phyloP scores from a whole-genome alignment of 1,140 invertebrate genomes.

The Drosophila murphyi region DNA sequence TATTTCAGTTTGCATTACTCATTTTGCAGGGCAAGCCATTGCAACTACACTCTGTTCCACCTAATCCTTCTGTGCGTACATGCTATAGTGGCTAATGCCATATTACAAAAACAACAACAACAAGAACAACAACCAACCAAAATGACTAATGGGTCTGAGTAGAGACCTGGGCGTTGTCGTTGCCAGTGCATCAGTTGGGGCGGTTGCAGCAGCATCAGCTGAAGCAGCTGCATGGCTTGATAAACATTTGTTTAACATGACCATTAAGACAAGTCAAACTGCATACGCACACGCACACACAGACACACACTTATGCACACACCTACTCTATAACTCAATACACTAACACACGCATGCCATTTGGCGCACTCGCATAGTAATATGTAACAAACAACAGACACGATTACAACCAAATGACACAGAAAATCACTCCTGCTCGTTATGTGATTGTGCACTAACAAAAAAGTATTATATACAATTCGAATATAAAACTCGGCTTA shows the following conservation, averaged over 20 bases:
- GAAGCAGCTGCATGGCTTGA: conserved; percentile 79
- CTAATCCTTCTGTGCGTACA: not conserved
- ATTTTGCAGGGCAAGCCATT: conserved; percentile 20
- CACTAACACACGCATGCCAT: conserved; percentile 30
- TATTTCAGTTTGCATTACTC: conserved; percentile 59
- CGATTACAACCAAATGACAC: conserved; percentile 82
- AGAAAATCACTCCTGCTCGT: conserved; percentile 79
- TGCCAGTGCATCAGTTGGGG: conserved; percentile 3
- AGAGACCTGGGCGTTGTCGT: conserved; percentile 34
- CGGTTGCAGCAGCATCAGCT: conserved; percentile 14
- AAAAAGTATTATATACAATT: not conserved
- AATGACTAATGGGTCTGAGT: conserved; percentile 72
- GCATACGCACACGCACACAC: conserved; percentile 56
- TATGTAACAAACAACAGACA: conserved; percentile 82
- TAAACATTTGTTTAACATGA: conserved; percentile 83
- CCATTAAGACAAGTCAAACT: conserved; percentile 82
- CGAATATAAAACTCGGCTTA: too few relatives aligned
- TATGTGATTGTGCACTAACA: conserved; percentile 32
- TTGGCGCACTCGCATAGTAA: conserved; percentile 63
- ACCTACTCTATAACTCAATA: not conserved
- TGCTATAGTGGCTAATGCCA: conserved; percentile 44
- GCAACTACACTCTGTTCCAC: not conserved
- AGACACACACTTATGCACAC: conserved; percentile 19
- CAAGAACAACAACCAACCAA: conserved; percentile 41
- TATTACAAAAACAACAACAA: conserved; percentile 46